phyloP scores from a whole-genome alignment of 2,888 invertebrate genomes.

The Cylloceria caligata region DNA sequence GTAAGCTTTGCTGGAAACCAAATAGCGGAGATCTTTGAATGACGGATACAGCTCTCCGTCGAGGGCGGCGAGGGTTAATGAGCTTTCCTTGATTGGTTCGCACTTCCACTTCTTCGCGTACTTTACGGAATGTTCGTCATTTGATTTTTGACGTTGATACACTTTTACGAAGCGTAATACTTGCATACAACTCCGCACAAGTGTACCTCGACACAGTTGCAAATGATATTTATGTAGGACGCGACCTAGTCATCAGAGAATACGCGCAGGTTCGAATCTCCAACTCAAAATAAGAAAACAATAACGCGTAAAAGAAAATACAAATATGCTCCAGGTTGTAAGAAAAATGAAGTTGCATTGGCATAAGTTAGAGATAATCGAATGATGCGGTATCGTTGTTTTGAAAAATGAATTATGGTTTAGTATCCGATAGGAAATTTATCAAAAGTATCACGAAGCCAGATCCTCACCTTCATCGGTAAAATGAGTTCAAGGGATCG shows the following conservation, averaged over 20 bases:
- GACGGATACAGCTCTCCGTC: conserved; percentile 74
- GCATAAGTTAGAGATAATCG: neutral
- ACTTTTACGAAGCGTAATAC: too few relatives aligned
- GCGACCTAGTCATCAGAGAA: neutral
- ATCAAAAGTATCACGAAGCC: conserved; percentile 1
- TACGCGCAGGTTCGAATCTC: neutral
- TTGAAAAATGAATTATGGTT: neutral
- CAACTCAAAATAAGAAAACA: neutral
- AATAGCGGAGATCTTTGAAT: conserved; percentile 60
- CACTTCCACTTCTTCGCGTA: conserved; percentile 40
- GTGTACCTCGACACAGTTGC: too few relatives aligned
- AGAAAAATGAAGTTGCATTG: conserved; percentile 3
- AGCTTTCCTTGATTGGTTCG: conserved; percentile 78
- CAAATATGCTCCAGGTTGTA: neutral
- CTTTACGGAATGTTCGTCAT: too few relatives aligned
- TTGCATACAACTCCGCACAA: too few relatives aligned
- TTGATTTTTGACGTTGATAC: too few relatives aligned
- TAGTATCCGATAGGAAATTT: neutral
- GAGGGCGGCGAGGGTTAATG: conserved; percentile 79
- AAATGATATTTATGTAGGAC: neutral
- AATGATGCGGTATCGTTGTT: neutral
- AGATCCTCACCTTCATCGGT: neutral
- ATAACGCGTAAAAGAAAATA: neutral
- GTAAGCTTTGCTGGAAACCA: neutral
- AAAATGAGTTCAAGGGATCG: conserved; percentile 4